Conservation (phyloP, 1,140 invertebrate species). For the Acromyrmex charruanus region DNA sequence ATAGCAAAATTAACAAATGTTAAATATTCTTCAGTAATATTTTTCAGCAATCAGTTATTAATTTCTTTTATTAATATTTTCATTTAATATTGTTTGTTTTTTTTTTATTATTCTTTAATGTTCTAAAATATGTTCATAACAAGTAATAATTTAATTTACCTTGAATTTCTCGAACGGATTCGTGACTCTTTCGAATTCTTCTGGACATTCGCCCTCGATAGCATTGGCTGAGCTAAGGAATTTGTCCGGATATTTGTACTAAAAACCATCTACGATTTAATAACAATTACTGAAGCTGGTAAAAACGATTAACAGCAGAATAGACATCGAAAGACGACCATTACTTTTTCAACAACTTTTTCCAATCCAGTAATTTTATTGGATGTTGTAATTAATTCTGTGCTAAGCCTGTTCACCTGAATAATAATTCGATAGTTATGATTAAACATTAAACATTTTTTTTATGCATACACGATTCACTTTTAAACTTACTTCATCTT, state of each 20-base stretch:
- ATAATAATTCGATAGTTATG: conserved; percentile 24
- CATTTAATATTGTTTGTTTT: no score
- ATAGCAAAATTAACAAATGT: no score
- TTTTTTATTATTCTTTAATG: background rate
- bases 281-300: conserved; percentile 67
- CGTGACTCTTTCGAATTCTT: conserved; percentile 43
- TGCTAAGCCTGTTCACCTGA: conserved; percentile 74
- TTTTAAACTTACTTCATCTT: conserved; percentile 76
- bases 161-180: conserved; percentile 75
- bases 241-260: conserved; percentile 72
- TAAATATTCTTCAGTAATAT: background rate
- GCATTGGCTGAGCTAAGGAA: conserved; percentile 48
- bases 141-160: conserved; percentile 55
- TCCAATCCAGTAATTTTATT: conserved; percentile 77
- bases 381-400: conserved; percentile 69
- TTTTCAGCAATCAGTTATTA: background rate
- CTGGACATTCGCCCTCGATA: conserved; percentile 49
- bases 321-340: background rate
- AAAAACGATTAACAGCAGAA: background rate
- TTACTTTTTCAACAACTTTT: conserved; percentile 80
- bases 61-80: background rate
- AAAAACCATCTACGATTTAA: conserved; percentile 78
- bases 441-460: background rate
- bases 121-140: background rate
- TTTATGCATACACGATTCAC: background rate